Evolutionary conservation across 1,140 invertebrate species (phyloP), one percentile per base, ranked within the genome.

Genomic region (Leptinotarsa texana): DNA sequence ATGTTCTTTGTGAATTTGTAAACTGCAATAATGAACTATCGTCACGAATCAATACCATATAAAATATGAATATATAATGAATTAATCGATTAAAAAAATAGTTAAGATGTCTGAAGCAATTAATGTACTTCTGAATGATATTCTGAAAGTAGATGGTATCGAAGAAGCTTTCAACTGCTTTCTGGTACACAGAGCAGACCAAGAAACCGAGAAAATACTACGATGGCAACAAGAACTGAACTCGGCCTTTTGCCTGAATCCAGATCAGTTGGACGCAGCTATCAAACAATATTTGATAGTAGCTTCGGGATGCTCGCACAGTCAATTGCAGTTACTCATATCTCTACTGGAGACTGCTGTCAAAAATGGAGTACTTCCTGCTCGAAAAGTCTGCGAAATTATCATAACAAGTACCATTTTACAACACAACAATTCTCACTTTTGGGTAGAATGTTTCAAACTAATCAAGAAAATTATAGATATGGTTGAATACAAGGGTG

Each of bases 401-500:
- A 91, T 97, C 61, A 86, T 97, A 67, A 90, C 87, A 49, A 93
- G 90, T 86, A 94, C 96, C 42, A 93, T 93, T 83, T 86, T 98
- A 13, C 87, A 89, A 17, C 93, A 93, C 83, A 88, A 91, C 71
- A 91, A 94, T 83, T 88, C 91, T 80, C 91, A 93, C 74, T 95
- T 95, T 87, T 98, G 95, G 96, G 91, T 94, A 15, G 92, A 93
- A 83, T 93, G 92, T 83, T 98, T 98, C 86, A 88, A 91, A 74
- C 87, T 98, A 4, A 93, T 98, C 62, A 89, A 92, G 79, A 92
- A 91, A 82, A 93, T 98, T 74, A 94, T 98, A 82, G 91, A 92
- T 51, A 92, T 93, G 74, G 96, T 98, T 13, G 95, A 98, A 85
- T 99, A 99, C 83, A 99, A 98, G 88, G 96, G 94, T 65, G 95